These are phyloP conservation scores for Pygathrix nemaeus DNA, from an alignment of 2,113 vertebrate species.

Conservation along the genomic window DNA sequence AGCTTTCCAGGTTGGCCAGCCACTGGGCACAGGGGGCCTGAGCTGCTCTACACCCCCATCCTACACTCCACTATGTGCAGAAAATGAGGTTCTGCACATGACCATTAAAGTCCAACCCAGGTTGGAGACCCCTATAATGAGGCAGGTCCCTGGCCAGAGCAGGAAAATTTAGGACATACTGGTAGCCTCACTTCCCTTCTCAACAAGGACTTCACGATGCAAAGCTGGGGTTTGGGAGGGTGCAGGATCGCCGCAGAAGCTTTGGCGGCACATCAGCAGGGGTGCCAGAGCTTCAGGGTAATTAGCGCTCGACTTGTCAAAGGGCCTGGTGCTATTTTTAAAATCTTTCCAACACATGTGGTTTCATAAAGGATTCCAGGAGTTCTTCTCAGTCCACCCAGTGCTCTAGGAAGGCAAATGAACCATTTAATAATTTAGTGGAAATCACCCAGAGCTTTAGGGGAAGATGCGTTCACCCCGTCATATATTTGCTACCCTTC, in stretches of 20 bases:
- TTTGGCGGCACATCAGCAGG: background rate
- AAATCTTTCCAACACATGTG: background rate
- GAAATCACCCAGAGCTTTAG: background rate
- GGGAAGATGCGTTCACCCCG: rapidly evolving
- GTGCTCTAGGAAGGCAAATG: background rate
- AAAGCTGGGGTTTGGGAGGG: no score
- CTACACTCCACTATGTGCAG: rapidly evolving
- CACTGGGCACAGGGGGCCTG: rapidly evolving
- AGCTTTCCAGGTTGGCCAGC: background rate
- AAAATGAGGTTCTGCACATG: background rate
- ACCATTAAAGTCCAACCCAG: background rate
- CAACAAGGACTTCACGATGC: background rate
- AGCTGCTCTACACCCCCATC: background rate
- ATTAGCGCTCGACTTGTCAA: slow-evolving; percentile 51
- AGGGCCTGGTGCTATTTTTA: slow-evolving; percentile 66
- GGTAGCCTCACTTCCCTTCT: background rate
- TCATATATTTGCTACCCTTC: background rate
- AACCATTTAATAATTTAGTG: background rate
- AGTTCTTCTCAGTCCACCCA: background rate
- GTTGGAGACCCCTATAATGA: background rate
- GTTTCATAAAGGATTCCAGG: slow-evolving; percentile 56
- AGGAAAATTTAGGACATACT: background rate
- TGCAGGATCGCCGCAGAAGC: no score
- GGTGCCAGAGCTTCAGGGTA: background rate
- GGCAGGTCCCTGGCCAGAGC: background rate